A percentile compares a stretch with the other conserved stretches of the same genome.
These are phyloP conservation scores for Eristalinus aeneus DNA, from an alignment of 2,888 invertebrate species.

Conservation along the genomic window DNA sequence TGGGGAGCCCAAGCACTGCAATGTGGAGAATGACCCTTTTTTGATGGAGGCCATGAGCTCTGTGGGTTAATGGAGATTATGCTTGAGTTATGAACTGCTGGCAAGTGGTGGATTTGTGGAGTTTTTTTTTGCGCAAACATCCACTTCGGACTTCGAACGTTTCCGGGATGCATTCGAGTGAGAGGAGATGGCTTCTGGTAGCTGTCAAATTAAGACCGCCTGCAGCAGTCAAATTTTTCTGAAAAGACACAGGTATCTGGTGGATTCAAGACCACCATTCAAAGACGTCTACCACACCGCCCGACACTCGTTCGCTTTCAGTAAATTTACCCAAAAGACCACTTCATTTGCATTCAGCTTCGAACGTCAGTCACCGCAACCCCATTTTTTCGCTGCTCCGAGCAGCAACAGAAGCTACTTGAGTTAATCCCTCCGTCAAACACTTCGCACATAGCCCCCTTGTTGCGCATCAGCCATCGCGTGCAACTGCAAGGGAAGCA, in stretches of 20 bases:
- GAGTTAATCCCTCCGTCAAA: slow-evolving; percentile 56
- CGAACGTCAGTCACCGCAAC: slow-evolving; percentile 16
- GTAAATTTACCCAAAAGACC: slow-evolving; percentile 54
- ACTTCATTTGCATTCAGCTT: slow-evolving; percentile 55
- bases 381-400: slow-evolving; percentile 2
- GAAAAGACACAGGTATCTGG: too few species aligned
- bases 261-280: too few species aligned
- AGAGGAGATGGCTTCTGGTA: neutral
- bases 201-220: neutral
- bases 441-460: slow-evolving; percentile 50
- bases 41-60: neutral
- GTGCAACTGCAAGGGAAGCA: slow-evolving; percentile 16
- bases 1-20: neutral
- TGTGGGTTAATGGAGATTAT: neutral
- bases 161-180: neutral
- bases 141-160: neutral
- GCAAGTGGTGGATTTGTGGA: neutral
- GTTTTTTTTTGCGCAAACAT: neutral
- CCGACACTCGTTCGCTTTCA: slow-evolving; percentile 46
- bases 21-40: neutral
- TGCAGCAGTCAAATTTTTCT: too few species aligned
- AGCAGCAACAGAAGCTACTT: slow-evolving; percentile 39
- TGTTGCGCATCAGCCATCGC: slow-evolving; percentile 46
- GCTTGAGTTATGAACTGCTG: neutral
- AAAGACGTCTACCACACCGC: too few species aligned